These are phyloP conservation scores for Clanis bilineata DNA, from an alignment of 2,888 invertebrate species.

Conservation along the genomic window DNA sequence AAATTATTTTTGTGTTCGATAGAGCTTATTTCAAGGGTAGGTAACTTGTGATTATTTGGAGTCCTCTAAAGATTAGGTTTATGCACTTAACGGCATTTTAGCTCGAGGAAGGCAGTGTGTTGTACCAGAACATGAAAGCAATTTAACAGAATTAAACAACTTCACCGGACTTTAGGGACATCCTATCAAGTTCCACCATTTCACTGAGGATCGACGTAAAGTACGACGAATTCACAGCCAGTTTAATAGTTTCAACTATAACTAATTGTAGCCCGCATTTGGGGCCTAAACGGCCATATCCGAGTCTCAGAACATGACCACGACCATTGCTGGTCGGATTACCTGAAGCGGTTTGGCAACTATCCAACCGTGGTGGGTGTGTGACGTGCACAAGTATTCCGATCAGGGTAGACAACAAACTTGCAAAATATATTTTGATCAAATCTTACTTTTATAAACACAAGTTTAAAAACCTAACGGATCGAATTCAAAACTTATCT, in stretches of 20 bases:
- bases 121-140: not conserved
- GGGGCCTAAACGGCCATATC: conserved; percentile 8
- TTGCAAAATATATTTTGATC: no score
- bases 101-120: not conserved
- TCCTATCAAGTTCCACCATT: not conserved
- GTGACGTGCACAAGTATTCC: no score
- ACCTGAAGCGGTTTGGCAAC: conserved; percentile 46
- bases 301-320: conserved; percentile 16
- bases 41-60: no score
- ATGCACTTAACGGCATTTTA: no score
- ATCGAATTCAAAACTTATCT: no score
- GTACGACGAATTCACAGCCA: not conserved
- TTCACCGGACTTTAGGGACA: not conserved
- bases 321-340: conserved; percentile 6
- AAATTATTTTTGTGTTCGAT: no score
- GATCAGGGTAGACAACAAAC: no score
- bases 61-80: no score
- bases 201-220: not conserved
- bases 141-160: not conserved
- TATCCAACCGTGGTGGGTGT: conserved; percentile 42
- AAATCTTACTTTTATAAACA: no score
- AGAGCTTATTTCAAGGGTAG: no score
- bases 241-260: not conserved
- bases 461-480: no score
- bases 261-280: conserved; percentile 9